These are phyloP conservation scores for Virgularia gustaviana DNA, from an alignment of 92 coral and sea anemone genomes.

Conservation along the genomic window DNA sequence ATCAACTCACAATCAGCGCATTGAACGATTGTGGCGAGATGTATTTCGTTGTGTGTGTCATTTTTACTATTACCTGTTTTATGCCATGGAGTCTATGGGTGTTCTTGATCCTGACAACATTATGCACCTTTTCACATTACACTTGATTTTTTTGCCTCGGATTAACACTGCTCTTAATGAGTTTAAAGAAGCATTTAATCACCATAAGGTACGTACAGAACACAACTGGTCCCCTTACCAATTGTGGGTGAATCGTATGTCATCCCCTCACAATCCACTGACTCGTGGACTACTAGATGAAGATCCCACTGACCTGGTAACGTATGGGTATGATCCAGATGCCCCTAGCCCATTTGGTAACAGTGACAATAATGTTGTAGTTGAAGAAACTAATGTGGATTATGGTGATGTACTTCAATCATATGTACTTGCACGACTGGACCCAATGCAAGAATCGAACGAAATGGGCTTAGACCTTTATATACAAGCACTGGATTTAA, in stretches of 20 bases:
- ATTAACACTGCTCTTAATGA: conserved; percentile 39
- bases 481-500: conserved; percentile 43
- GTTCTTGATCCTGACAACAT: conserved; percentile 31
- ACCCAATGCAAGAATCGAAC: conserved; percentile 48
- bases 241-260: conserved; percentile 45
- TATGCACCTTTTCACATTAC: conserved; percentile 27
- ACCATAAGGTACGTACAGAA: conserved; percentile 39
- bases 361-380: conserved; percentile 31
- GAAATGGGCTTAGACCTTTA: conserved; percentile 71
- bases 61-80: conserved; percentile 23
- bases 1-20: conserved; percentile 48
- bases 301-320: background rate
- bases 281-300: conserved; percentile 21
- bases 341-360: conserved; percentile 25
- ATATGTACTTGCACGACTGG: too few relatives aligned
- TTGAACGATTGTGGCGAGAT: conserved; percentile 55
- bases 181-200: conserved; percentile 35
- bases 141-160: conserved; percentile 21
- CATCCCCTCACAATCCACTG: conserved; percentile 31
- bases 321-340: conserved; percentile 38
- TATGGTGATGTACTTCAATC: too few relatives aligned
- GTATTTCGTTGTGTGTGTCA: conserved; percentile 39
- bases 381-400: conserved; percentile 30
- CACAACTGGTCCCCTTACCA: conserved; percentile 27
- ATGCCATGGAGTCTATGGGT: conserved; percentile 31